Evolutionary conservation across 2,797 vertebrate genomes (phyloP).

Genomic region (Hippopotamyrus pictus): DNA sequence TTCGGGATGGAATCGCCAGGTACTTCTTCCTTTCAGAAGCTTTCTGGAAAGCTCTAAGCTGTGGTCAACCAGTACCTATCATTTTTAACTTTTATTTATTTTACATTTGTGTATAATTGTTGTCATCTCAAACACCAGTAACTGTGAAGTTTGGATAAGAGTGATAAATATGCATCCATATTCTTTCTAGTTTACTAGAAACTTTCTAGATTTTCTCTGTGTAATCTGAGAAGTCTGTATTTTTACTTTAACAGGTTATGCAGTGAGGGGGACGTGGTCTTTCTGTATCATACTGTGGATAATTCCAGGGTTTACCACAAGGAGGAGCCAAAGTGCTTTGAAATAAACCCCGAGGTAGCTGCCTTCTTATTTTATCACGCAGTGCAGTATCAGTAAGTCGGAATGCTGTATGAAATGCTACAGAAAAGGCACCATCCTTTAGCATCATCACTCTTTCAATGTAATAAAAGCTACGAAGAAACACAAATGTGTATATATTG

Average conservation of each 20-base stretch:
- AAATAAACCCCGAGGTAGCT: constrained; percentile 73
- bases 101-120: neutral
- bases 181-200: neutral
- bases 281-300: constrained; percentile 78
- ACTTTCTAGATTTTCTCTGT: neutral
- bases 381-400: neutral
- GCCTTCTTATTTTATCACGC: neutral
- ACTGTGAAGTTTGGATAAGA: neutral
- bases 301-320: constrained; percentile 93
- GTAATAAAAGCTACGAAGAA: neutral
- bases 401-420: neutral
- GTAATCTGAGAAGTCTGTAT: neutral
- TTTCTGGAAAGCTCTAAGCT: neutral
- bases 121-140: neutral
- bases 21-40: constrained; percentile 27
- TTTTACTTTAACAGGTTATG: constrained; percentile 60
- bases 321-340: constrained; percentile 73
- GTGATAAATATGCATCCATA: neutral
- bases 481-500: neutral
- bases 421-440: neutral
- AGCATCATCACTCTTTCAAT: neutral
- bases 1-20: constrained; percentile 72
- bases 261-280: constrained; percentile 73
- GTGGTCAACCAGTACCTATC: neutral
- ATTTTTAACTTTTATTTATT: neutral